phyloP scores from a whole-genome alignment of 2,888 invertebrate species.

The Reticulitermes lucifugus region DNA sequence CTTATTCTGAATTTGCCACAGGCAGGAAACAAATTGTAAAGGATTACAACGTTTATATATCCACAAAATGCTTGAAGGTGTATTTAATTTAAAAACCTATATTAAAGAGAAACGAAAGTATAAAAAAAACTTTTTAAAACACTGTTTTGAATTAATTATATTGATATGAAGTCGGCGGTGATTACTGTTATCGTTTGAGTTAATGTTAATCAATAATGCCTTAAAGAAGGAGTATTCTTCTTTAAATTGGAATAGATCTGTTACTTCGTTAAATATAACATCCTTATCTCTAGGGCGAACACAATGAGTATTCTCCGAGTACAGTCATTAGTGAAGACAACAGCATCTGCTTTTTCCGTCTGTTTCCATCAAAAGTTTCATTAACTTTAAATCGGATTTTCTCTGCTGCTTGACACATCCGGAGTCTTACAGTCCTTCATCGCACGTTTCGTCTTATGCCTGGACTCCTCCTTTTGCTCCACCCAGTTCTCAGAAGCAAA shows the following conservation, averaged over 20 bases:
- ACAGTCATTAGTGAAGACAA: slow-evolving; percentile 32
- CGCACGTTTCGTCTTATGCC: background rate
- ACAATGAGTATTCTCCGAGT: background rate
- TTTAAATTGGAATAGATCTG: slow-evolving; percentile 4
- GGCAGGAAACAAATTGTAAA: background rate
- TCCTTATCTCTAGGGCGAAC: slow-evolving; percentile 1
- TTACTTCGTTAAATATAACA: background rate
- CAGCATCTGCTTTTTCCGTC: slow-evolving; percentile 11
- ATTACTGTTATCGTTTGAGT: background rate
- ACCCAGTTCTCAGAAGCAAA: background rate
- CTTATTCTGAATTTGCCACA: background rate
- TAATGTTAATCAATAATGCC: slow-evolving; percentile 1
- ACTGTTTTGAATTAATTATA: background rate
- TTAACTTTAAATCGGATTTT: slow-evolving; percentile 39
- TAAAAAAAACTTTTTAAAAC: background rate
- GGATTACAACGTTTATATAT: background rate
- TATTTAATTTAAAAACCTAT: background rate
- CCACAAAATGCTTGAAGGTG: background rate
- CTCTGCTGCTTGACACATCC: background rate
- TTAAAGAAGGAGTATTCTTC: background rate
- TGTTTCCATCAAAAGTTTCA: slow-evolving; percentile 35
- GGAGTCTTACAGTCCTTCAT: background rate
- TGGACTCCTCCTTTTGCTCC: background rate
- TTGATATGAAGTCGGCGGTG: background rate
- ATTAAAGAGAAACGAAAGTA: background rate